These are phyloP conservation scores for Tiaroga cobitis DNA, from an alignment of 2,797 vertebrate genomes.

Conservation along the genomic window DNA sequence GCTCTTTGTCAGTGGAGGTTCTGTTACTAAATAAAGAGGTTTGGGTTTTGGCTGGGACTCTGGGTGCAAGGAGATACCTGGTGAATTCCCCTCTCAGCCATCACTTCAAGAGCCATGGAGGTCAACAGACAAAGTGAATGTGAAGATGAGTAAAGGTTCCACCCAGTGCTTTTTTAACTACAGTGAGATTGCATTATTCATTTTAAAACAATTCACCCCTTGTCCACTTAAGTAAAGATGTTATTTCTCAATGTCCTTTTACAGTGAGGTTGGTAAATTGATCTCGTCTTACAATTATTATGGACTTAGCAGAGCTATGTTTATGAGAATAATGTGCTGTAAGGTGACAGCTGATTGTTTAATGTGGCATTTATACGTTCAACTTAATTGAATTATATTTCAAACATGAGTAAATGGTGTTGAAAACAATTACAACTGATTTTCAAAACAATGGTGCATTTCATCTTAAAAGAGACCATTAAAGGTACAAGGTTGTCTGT, in stretches of 20 bases:
- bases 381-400: not conserved
- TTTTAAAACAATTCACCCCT: slow-evolving; percentile 37
- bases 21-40: slow-evolving; percentile 29
- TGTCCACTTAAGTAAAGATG: slow-evolving; percentile 20
- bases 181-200: slow-evolving; percentile 53
- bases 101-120: slow-evolving; percentile 34
- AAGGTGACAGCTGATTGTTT: slow-evolving; percentile 10
- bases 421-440: not conserved
- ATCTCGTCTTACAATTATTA: slow-evolving; percentile 24
- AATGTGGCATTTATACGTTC: slow-evolving; percentile 20
- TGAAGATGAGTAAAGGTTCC: slow-evolving; percentile 40
- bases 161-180: slow-evolving; percentile 49
- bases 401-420: not conserved
- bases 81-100: slow-evolving; percentile 25
- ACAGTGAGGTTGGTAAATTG: slow-evolving; percentile 8
- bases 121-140: slow-evolving; percentile 39
- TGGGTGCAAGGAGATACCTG: slow-evolving; percentile 16
- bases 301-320: not conserved
- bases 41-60: slow-evolving; percentile 8
- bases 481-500: not conserved
- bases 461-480: not conserved
- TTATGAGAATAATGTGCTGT: not conserved
- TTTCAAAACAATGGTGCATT: not conserved
- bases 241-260: slow-evolving; percentile 7
- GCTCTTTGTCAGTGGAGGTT: not conserved